Conservation (phyloP, 2,797 vertebrate genomes). For the Eulemur mongoz region DNA sequence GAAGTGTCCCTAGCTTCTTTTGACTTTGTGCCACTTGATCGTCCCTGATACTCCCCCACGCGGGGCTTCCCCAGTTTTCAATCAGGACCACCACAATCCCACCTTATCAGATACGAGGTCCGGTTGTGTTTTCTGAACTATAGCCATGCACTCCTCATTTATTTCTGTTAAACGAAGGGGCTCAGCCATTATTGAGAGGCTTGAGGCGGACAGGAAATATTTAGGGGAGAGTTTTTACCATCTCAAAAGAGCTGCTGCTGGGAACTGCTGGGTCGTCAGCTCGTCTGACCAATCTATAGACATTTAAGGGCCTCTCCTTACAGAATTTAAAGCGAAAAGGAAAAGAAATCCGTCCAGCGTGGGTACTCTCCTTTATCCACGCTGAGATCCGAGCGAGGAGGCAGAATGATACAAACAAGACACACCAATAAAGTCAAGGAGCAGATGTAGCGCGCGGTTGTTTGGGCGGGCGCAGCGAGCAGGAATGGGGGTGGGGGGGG, state of each 20-base stretch:
- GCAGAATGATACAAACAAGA: slow-evolving; percentile 45
- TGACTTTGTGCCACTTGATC: slow-evolving; percentile 78
- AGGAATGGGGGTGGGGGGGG: not conserved
- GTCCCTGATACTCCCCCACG: not conserved
- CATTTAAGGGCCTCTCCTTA: not conserved
- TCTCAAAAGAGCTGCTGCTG: not conserved
- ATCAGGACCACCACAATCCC: not conserved
- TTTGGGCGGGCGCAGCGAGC: slow-evolving; percentile 25
- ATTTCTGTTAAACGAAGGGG: not conserved
- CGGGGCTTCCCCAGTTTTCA: slow-evolving; percentile 15
- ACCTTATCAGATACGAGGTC: not conserved
- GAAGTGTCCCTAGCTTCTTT: slow-evolving; percentile 68
- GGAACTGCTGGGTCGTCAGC: not conserved
- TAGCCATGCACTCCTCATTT: not conserved
- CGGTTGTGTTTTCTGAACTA: not conserved
- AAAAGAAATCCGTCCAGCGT: not conserved
- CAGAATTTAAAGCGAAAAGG: slow-evolving; percentile 47
- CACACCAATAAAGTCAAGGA: slow-evolving; percentile 50
- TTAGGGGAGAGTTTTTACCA: not conserved
- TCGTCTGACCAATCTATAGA: not conserved
- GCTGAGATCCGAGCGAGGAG: not conserved
- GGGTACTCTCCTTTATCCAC: not conserved
- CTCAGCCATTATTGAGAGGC: not conserved
- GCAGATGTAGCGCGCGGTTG: slow-evolving; percentile 26
- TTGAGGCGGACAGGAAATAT: not conserved